Conservation (phyloP, 2,797 vertebrate species). For the Novumbra hubbsi region DNA sequence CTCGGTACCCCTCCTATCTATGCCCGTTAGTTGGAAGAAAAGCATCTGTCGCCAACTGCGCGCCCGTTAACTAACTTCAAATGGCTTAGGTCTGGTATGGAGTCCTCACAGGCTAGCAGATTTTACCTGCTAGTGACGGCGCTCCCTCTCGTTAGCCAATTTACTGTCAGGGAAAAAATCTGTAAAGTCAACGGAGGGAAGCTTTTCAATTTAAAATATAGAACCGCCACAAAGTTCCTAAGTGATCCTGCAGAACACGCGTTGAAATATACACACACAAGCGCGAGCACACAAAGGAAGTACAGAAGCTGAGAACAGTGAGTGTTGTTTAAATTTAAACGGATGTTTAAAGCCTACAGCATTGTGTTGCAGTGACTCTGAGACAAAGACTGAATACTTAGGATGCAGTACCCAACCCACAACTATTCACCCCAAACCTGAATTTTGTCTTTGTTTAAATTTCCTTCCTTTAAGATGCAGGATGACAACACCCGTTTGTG, state of each 20-base stretch:
- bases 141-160: too few relatives aligned
- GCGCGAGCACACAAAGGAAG: neutral
- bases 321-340: neutral
- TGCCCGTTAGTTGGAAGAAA: slow-evolving; percentile 26
- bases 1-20: slow-evolving; percentile 35
- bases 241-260: slow-evolving; percentile 36
- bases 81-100: slow-evolving; percentile 13
- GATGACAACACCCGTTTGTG: neutral
- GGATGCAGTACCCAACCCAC: neutral
- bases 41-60: slow-evolving; percentile 56
- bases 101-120: slow-evolving; percentile 31
- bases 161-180: neutral
- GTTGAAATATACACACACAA: slow-evolving; percentile 39
- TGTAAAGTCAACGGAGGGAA: neutral
- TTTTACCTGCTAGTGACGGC: neutral
- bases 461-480: neutral
- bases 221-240: neutral
- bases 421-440: neutral
- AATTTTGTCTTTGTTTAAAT: neutral
- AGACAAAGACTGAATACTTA: neutral
- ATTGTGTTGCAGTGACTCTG: neutral
- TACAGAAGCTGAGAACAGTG: too few relatives aligned
- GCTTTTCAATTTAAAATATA: neutral
- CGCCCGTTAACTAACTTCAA: slow-evolving; percentile 43
- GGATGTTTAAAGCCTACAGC: neutral